Conservation (phyloP, 2,113 vertebrate species). For the Rhabdomys dilectus region DNA sequence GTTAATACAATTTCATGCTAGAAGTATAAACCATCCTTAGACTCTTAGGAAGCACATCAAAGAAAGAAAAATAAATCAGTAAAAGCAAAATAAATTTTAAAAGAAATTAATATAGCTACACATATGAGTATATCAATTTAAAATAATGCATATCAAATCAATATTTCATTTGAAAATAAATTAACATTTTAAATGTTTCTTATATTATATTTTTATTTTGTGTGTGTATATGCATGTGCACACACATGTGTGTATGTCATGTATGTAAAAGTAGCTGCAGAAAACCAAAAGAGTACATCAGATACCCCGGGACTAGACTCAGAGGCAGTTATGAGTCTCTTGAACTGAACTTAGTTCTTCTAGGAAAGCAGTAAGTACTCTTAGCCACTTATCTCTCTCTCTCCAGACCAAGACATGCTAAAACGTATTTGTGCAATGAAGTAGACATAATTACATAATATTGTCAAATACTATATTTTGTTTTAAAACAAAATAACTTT, state of each 20-base stretch:
- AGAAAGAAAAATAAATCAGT: background rate
- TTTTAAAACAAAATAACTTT: no score
- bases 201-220: background rate
- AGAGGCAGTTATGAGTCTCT: background rate
- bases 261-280: background rate
- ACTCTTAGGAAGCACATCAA: background rate
- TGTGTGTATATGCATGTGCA: background rate
- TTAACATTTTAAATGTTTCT: background rate
- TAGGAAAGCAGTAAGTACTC: no score
- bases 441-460: no score
- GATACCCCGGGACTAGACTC: background rate
- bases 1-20: background rate
- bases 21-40: slow-evolving; percentile 26
- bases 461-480: no score
- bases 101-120: background rate
- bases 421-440: no score
- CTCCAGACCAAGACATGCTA: no score
- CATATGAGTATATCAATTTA: slow-evolving; percentile 17
- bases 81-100: background rate
- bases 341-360: background rate
- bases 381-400: no score
- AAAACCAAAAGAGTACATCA: background rate
- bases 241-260: no score
- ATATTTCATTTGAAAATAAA: background rate
- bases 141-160: background rate